These are phyloP conservation scores for Nasonia vitripennis DNA, from an alignment of 1,140 invertebrate species.

Conservation along the genomic window DNA sequence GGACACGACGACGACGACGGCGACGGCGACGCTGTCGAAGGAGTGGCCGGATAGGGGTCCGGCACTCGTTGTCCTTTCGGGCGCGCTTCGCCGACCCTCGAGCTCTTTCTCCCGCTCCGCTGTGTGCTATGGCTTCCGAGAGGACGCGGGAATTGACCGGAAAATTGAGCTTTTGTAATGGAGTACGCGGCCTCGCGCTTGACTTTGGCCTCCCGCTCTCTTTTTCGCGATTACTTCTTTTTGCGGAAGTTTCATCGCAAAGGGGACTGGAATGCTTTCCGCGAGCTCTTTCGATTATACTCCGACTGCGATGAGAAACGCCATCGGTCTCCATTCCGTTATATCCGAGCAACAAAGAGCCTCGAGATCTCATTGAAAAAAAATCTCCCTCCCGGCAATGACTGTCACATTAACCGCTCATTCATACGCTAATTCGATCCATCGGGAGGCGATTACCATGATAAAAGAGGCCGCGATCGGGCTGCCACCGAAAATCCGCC, in stretches of 20 bases:
- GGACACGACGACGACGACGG: neutral
- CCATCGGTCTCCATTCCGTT: neutral
- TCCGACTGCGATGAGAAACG: neutral
- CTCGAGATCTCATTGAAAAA: neutral
- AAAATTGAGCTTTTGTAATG: conserved; percentile 43
- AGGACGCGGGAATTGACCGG: conserved; percentile 29
- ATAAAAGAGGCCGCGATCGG: neutral
- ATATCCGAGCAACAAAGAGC: neutral
- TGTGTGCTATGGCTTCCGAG: neutral
- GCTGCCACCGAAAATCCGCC: neutral
- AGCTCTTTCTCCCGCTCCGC: neutral
- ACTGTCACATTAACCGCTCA: neutral
- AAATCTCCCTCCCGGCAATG: neutral
- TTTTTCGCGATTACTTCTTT: neutral
- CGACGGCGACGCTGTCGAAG: conserved; percentile 11
- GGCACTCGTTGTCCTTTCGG: neutral
- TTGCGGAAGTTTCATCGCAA: neutral
- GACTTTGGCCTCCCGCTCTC: neutral
- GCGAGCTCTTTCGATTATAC: neutral
- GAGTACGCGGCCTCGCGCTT: neutral
- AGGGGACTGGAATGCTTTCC: neutral
- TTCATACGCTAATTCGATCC: neutral
- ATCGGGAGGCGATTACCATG: neutral
- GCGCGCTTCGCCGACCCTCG: neutral
- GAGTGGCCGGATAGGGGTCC: neutral